Conservation (phyloP, 2,888 invertebrate genomes). For the Pollenia angustigena region DNA sequence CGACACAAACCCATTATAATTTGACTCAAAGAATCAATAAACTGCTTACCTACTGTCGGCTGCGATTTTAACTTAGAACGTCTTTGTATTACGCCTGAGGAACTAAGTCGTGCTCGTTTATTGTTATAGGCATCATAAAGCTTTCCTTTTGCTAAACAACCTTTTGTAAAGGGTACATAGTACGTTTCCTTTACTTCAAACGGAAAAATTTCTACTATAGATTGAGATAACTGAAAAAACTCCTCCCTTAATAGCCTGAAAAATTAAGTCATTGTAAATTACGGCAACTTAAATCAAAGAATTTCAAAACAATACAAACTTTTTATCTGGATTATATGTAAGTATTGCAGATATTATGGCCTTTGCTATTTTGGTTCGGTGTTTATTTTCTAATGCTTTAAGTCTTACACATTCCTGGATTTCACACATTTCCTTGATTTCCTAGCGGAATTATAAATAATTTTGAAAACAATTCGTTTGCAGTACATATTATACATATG, state of each 20-base stretch:
- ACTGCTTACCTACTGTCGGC: slow-evolving; percentile 22
- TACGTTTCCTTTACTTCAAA: slow-evolving; percentile 63
- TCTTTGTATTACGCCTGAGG: slow-evolving; percentile 54
- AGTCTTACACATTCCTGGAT: slow-evolving; percentile 5
- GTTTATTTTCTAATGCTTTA: slow-evolving; percentile 50
- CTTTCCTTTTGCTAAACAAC: slow-evolving; percentile 61
- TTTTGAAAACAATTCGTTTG: background rate
- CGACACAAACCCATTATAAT: too few relatives aligned
- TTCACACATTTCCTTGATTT: slow-evolving; percentile 34
- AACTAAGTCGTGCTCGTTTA: slow-evolving; percentile 44
- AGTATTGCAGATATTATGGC: slow-evolving; percentile 48
- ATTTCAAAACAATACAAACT: slow-evolving; percentile 12
- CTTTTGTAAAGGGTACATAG: slow-evolving; percentile 62
- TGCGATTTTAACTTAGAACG: slow-evolving; percentile 21
- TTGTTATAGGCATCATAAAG: slow-evolving; percentile 67
- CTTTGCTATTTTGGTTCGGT: slow-evolving; percentile 63
- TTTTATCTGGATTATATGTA: slow-evolving; percentile 43
- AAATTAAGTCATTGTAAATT: background rate
- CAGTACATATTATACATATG: background rate
- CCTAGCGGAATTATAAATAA: slow-evolving; percentile 9
- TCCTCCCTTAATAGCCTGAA: slow-evolving; percentile 56
- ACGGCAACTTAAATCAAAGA: background rate
- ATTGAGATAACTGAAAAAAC: slow-evolving; percentile 54
- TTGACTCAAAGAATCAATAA: background rate
- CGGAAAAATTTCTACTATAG: slow-evolving; percentile 51